A percentile compares a stretch with the other conserved stretches of the same genome.
phyloP scores from a whole-genome alignment of 2,113 vertebrate species.

The Colistium nudipinnis region DNA sequence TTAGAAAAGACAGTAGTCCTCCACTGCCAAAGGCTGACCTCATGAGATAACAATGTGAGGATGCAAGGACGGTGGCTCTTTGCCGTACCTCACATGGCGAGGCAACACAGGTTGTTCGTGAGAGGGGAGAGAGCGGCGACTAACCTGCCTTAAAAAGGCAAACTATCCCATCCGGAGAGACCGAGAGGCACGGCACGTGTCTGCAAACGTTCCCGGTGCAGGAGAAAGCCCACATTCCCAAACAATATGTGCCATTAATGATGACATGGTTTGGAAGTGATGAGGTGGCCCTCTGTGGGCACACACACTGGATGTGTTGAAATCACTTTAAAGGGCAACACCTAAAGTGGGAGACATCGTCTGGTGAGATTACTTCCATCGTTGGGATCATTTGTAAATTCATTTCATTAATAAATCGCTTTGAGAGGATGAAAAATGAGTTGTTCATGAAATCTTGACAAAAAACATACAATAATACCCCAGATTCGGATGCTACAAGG shows the following conservation, averaged over 20 bases:
- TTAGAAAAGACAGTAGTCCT: too few relatives aligned
- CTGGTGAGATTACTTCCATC: not conserved
- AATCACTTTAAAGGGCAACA: too few relatives aligned
- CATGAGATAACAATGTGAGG: constrained; percentile 53
- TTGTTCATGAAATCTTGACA: too few relatives aligned
- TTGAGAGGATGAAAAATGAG: too few relatives aligned
- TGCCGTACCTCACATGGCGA: constrained; percentile 58
- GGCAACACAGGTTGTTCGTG: constrained; percentile 32
- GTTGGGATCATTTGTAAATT: not conserved
- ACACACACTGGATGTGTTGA: not conserved
- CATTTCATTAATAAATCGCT: too few relatives aligned
- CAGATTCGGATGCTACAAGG: too few relatives aligned
- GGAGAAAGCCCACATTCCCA: constrained; percentile 31
- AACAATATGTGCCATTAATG: constrained; percentile 39
- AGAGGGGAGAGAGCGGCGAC: constrained; percentile 16
- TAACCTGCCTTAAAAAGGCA: constrained; percentile 87
- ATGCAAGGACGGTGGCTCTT: constrained; percentile 3
- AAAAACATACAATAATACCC: too few relatives aligned
- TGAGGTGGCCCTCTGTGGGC: not conserved
- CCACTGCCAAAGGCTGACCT: constrained; percentile 36
- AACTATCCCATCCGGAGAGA: constrained; percentile 76
- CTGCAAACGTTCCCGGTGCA: not conserved
- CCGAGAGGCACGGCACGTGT: not conserved
- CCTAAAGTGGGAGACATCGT: too few relatives aligned
- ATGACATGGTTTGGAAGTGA: constrained; percentile 24